Evolutionary conservation across 2,888 invertebrate species (phyloP), one percentile per base, ranked within the genome.

Genomic region (Labia minor): DNA sequence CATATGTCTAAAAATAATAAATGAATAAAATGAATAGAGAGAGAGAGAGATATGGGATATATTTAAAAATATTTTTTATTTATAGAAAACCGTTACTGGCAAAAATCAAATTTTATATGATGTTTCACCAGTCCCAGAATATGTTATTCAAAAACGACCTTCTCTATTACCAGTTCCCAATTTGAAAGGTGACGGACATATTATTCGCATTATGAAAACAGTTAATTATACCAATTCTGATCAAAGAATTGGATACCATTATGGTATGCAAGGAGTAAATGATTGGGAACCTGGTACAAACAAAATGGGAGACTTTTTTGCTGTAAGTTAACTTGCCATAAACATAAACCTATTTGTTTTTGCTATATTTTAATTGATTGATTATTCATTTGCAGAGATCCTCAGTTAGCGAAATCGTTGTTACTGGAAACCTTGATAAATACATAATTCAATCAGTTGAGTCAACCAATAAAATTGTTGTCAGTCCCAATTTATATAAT

Each of bases 81-180:
- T 62, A 10, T 21, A 66, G 66, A 33, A 62, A 19, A 26, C 67
- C 6, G 66, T 69, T 0, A 83, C 85, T 63, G 89, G 89, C 63
- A 82, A 83, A 75, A 86, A 86, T 71, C 86, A 87, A 69, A 85
- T 86, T n/a, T 73, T 84, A n/a, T 89, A 89, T 76, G 82, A 87
- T 63, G 81, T 89, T 62, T 81, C 82, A 11, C 83, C 83, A 8
- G 77, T 86, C 64, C 80, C 83, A 4, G 77, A 83, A 20, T 81
- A 82, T 73, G 77, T 82, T 74, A 75, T 83, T 62, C 79, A 83
- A 65, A 78, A 78, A 66, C 74, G 81, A n/a, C 83, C 84, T 0
- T 77, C 81, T 70, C 79, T 85, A 71, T 80, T 79, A 37, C 81
- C 81, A 2, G 69, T 78, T 64, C 77, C 78, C 1, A 77, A 84